These are phyloP conservation scores for Brachypalpus laphriformis DNA, from an alignment of 2,888 invertebrate genomes.

Conservation along the genomic window DNA sequence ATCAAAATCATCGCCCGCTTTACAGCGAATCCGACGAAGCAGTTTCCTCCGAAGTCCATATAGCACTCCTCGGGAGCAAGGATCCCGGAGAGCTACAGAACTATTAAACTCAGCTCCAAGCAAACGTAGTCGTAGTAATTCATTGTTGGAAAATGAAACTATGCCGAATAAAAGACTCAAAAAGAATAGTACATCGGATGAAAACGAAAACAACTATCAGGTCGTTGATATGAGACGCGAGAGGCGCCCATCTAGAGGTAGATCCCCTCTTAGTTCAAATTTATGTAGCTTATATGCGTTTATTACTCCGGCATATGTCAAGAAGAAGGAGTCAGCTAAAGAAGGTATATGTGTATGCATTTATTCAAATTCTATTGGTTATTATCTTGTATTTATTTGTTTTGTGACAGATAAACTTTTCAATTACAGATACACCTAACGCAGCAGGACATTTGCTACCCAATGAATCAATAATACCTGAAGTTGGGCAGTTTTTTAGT, in stretches of 20 bases:
- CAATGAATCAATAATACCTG: not conserved
- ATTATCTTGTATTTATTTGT: not conserved
- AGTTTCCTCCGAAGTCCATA: constrained; percentile 7
- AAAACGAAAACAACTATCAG: not conserved
- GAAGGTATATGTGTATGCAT: constrained; percentile 12
- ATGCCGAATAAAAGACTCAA: not conserved
- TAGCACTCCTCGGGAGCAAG: not conserved
- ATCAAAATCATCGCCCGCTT: constrained; percentile 5
- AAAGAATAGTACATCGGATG: not conserved
- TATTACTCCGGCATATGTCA: constrained; percentile 38
- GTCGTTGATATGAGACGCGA: not conserved
- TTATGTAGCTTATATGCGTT: constrained; percentile 24
- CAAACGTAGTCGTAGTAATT: constrained; percentile 24
- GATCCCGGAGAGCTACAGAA: not conserved
- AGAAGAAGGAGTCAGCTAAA: not conserved
- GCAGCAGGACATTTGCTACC: not conserved
- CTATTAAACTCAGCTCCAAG: not conserved
- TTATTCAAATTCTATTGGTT: not conserved
- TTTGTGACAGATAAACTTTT: constrained; percentile 40
- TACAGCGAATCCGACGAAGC: not conserved
- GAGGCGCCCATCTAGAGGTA: not conserved
- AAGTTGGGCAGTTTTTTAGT: not conserved
- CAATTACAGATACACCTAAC: constrained; percentile 40
- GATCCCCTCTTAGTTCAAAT: constrained; percentile 38
- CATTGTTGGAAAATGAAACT: not conserved